Conservation (phyloP, 2,888 invertebrate genomes). For the Pollenia griseotomentosa region DNA sequence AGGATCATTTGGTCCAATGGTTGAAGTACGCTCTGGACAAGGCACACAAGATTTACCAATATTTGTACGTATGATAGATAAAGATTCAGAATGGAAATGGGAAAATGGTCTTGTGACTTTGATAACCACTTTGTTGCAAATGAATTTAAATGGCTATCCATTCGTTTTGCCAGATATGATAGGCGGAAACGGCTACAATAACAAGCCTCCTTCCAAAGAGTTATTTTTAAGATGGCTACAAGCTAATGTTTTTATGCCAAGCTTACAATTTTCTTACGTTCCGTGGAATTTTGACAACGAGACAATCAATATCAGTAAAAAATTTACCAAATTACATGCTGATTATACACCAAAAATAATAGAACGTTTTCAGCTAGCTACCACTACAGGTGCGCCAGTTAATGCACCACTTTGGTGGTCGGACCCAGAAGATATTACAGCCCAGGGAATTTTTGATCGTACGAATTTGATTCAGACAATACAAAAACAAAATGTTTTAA, state of each 20-base stretch:
- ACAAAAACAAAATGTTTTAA: background rate
- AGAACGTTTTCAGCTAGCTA: constrained; percentile 87
- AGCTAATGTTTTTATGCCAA: constrained; percentile 90
- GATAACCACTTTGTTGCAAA: constrained; percentile 86
- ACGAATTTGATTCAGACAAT: constrained; percentile 74
- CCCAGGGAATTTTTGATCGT: constrained; percentile 87
- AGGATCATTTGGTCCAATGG: constrained; percentile 86
- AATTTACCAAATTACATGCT: constrained; percentile 88
- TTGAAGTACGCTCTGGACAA: constrained; percentile 89
- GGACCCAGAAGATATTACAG: constrained; percentile 87
- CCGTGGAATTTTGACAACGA: constrained; percentile 90
- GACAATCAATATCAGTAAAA: constrained; percentile 87
- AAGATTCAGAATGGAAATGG: constrained; percentile 88
- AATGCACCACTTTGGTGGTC: constrained; percentile 95
- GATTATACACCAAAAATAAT: constrained; percentile 87
- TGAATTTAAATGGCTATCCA: constrained; percentile 85
- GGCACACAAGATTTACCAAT: constrained; percentile 87
- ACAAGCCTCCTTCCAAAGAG: constrained; percentile 85
- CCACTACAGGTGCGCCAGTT: constrained; percentile 88
- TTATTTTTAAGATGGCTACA: constrained; percentile 91
- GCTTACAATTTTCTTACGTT: constrained; percentile 90
- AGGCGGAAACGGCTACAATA: constrained; percentile 87
- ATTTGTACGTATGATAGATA: constrained; percentile 90
- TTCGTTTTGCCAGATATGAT: constrained; percentile 92
- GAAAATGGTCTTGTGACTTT: constrained; percentile 88